Conservation (phyloP, 2,888 invertebrate genomes). For the Ellobium chinense region DNA sequence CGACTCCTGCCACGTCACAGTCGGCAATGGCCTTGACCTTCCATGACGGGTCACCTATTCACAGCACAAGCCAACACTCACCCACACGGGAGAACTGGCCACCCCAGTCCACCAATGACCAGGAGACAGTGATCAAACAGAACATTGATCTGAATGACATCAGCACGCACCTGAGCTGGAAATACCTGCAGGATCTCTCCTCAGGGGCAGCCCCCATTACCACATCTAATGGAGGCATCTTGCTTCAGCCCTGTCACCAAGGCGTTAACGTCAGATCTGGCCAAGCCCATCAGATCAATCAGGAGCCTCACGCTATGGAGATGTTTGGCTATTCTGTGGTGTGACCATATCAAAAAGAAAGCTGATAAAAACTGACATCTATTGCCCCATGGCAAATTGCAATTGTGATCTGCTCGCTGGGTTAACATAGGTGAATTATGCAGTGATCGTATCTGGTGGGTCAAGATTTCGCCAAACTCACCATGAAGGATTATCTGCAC, state of each 20-base stretch:
- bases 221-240: background rate
- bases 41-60: conserved; percentile 25
- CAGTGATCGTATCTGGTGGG: too few species aligned
- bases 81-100: conserved; percentile 5
- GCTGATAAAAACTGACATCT: too few species aligned
- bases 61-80: conserved; percentile 10
- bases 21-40: conserved; percentile 13
- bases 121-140: conserved; percentile 17
- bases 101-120: background rate
- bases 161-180: conserved; percentile 53
- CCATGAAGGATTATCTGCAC: too few species aligned
- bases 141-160: conserved; percentile 47
- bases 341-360: too few species aligned
- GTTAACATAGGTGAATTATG: too few species aligned
- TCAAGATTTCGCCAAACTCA: too few species aligned
- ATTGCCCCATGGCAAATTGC: too few species aligned
- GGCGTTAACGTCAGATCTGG: conserved; percentile 3
- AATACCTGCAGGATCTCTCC: conserved; percentile 51
- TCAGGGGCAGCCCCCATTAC: background rate
- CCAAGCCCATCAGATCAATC: background rate
- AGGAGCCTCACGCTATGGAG: conserved; percentile 39
- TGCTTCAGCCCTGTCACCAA: conserved; percentile 17
- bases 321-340: conserved; percentile 53
- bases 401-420: too few species aligned
- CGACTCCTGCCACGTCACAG: background rate